phyloP scores from a whole-genome alignment of 2,797 vertebrate genomes.

The Acrocephalus scirpaceus region DNA sequence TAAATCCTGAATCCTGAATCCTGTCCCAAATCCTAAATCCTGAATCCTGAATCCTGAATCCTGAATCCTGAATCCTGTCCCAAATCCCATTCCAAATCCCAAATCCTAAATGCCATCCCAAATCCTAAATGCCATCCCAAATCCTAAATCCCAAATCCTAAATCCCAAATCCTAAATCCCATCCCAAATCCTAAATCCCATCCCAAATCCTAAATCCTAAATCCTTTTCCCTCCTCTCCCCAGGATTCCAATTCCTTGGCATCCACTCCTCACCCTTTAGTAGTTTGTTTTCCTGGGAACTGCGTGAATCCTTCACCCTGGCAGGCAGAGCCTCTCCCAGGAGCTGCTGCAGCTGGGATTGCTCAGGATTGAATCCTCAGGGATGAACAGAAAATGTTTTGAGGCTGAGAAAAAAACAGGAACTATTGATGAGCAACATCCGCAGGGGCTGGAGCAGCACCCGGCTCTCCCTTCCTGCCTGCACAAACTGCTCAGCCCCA shows the following conservation, averaged over 20 bases:
- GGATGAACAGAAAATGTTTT: constrained; percentile 51
- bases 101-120: too few relatives aligned
- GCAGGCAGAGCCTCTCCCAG: not conserved
- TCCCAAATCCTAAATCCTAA: too few relatives aligned
- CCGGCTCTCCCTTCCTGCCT: not conserved
- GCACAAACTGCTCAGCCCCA: not conserved
- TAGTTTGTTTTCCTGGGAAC: not conserved
- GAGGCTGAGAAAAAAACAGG: not conserved
- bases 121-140: too few relatives aligned
- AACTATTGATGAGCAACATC: constrained; percentile 14
- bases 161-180: too few relatives aligned
- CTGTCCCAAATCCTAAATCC: too few relatives aligned
- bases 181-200: too few relatives aligned
- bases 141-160: too few relatives aligned
- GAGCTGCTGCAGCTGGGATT: constrained; percentile 33
- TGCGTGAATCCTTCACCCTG: not conserved
- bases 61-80: too few relatives aligned
- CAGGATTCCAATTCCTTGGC: rapidly evolving
- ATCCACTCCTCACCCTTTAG: not conserved
- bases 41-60: too few relatives aligned
- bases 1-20: too few relatives aligned
- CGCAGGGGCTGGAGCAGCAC: not conserved
- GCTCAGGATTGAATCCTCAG: not conserved
- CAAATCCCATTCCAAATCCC: too few relatives aligned
- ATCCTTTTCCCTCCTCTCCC: not conserved